Percentiles rank a stretch among this genome's conserved stretches.
These are phyloP conservation scores for Ramphastos sulfuratus DNA, from an alignment of 2,113 vertebrate genomes.

Conservation along the genomic window DNA sequence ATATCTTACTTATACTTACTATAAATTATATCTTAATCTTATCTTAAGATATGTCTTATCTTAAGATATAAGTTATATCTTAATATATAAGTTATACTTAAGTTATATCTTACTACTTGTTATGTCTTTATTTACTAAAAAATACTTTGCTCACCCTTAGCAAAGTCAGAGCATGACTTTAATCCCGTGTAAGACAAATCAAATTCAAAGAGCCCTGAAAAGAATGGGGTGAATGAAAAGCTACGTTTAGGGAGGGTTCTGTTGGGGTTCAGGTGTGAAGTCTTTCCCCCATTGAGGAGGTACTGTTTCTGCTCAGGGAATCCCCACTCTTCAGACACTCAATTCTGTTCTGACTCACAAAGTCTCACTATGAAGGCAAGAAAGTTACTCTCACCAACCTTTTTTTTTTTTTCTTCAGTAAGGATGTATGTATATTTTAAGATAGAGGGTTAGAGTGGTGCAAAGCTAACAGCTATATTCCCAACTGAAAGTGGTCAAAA, in stretches of 20 bases:
- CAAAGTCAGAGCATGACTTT: background rate
- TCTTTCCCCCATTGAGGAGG: background rate
- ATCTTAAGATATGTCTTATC: no score
- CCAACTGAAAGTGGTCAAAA: background rate
- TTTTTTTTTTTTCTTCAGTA: accelerated
- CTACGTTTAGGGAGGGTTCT: background rate
- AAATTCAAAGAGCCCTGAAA: background rate
- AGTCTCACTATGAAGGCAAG: background rate
- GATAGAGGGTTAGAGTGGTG: background rate
- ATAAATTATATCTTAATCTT: no score
- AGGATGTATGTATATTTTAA: background rate
- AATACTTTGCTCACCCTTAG: no score
- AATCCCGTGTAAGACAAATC: background rate
- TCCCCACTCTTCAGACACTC: background rate
- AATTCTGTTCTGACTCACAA: background rate
- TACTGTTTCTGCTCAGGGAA: background rate
- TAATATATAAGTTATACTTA: no score
- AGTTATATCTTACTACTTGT: no score
- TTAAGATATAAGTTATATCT: no score
- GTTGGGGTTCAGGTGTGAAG: background rate
- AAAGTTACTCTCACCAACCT: background rate
- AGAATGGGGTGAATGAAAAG: background rate
- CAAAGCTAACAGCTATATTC: background rate
- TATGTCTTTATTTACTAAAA: background rate
- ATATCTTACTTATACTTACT: no score